phyloP scores from a whole-genome alignment of 2,113 vertebrate genomes.

The Campylorhamphus procurvoides region DNA sequence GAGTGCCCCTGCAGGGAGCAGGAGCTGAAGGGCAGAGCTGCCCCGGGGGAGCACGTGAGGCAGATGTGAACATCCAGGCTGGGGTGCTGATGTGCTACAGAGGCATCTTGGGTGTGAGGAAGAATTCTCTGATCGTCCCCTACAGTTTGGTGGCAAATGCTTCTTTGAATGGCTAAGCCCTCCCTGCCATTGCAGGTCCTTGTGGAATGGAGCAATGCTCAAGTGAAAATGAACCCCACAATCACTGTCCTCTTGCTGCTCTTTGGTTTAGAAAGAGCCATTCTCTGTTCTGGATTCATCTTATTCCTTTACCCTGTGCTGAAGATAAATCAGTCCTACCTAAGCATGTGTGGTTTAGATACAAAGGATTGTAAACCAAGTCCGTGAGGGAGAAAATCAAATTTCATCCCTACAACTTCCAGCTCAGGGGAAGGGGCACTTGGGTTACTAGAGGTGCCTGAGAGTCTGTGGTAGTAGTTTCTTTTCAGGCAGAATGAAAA shows the following conservation, averaged over 20 bases:
- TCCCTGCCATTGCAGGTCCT: background rate
- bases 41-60: accelerated
- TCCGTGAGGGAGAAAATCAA: background rate
- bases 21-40: background rate
- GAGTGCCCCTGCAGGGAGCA: background rate
- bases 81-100: background rate
- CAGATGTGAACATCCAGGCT: accelerated
- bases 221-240: background rate
- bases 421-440: background rate
- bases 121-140: background rate
- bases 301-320: background rate
- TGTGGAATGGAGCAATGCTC: background rate
- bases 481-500: background rate
- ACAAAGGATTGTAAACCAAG: background rate
- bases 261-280: background rate
- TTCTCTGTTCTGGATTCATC: accelerated
- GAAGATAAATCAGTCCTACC: background rate
- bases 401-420: background rate
- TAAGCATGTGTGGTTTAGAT: background rate
- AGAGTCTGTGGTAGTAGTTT: background rate
- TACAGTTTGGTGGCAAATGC: accelerated
- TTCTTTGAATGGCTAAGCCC: background rate
- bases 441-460: background rate
- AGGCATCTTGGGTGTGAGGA: accelerated
- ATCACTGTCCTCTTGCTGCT: background rate